Percentiles rank a stretch among this genome's conserved stretches.
Evolutionary conservation across 2,888 invertebrate species (phyloP).

Genomic region (Pristionchus arcanus): DNA sequence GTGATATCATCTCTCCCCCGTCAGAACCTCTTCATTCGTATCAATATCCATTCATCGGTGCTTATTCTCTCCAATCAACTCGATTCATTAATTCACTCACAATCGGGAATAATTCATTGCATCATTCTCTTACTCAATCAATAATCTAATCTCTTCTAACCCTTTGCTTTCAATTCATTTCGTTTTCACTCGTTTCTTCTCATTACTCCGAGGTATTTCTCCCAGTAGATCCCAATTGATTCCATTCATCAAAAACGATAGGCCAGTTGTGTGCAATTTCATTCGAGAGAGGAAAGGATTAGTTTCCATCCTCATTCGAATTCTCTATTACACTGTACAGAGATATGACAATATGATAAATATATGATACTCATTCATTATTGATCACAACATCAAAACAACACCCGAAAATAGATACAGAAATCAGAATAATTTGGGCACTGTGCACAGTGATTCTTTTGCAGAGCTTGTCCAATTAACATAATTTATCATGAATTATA

Average conservation of each 20-base stretch:
- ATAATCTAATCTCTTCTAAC: constrained; percentile 34
- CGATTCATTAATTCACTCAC: constrained; percentile 29
- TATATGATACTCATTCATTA: constrained; percentile 19
- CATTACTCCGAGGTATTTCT: constrained; percentile 50
- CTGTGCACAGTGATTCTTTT: background rate
- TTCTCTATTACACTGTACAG: background rate
- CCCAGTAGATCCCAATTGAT: constrained; percentile 51
- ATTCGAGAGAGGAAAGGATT: constrained; percentile 2
- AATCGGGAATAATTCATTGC: constrained; percentile 32
- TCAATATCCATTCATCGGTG: constrained; percentile 31
- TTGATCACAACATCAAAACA: background rate
- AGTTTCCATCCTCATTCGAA: background rate
- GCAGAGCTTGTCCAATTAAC: background rate
- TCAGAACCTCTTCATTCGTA: constrained; percentile 25
- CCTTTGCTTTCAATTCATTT: constrained; percentile 13
- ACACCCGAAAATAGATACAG: background rate
- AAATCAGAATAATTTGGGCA: background rate
- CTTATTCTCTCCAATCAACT: constrained; percentile 40
- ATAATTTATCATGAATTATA: no score
- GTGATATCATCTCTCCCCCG: constrained; percentile 28
- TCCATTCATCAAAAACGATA: constrained; percentile 23
- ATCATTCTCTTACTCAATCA: constrained; percentile 34
- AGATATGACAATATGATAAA: constrained; percentile 50
- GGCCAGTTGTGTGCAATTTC: constrained; percentile 46
- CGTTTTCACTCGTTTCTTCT: constrained; percentile 43